These are phyloP conservation scores for Scolopax mira DNA, from an alignment of 2,113 vertebrate genomes.

Conservation along the genomic window DNA sequence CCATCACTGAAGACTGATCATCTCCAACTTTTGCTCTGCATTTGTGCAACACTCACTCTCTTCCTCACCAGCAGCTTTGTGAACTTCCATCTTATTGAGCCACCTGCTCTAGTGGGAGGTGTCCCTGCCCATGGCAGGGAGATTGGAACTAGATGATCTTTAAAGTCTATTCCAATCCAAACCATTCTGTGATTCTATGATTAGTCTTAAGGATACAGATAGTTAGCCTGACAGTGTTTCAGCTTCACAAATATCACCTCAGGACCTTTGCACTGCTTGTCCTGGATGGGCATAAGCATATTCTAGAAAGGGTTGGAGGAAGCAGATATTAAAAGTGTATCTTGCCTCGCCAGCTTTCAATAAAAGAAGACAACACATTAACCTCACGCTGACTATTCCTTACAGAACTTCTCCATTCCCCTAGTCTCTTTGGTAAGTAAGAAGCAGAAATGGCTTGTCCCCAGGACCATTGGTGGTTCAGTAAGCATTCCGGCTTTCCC, in stretches of 20 bases:
- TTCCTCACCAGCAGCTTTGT: background rate
- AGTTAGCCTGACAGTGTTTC: background rate
- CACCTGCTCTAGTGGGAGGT: too few species aligned
- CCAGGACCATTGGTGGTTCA: background rate
- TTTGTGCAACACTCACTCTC: background rate
- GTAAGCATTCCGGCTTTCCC: slow-evolving; percentile 12
- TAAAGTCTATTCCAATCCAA: too few species aligned
- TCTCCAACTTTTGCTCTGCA: background rate
- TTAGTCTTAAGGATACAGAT: background rate
- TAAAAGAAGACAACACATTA: background rate
- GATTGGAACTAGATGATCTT: too few species aligned
- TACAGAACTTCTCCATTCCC: background rate
- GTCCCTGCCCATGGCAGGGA: too few species aligned
- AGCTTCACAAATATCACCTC: background rate
- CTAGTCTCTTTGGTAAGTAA: background rate
- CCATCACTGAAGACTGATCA: background rate
- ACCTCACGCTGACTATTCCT: background rate
- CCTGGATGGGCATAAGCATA: background rate
- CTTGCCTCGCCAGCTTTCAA: background rate
- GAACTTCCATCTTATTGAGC: background rate
- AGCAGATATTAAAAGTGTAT: background rate
- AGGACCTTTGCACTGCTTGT: background rate
- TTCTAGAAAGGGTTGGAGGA: background rate
- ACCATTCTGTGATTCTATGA: too few species aligned
- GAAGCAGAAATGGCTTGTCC: background rate